These are phyloP conservation scores for Carettochelys insculpta DNA, from an alignment of 2,113 vertebrate genomes.

Conservation along the genomic window DNA sequence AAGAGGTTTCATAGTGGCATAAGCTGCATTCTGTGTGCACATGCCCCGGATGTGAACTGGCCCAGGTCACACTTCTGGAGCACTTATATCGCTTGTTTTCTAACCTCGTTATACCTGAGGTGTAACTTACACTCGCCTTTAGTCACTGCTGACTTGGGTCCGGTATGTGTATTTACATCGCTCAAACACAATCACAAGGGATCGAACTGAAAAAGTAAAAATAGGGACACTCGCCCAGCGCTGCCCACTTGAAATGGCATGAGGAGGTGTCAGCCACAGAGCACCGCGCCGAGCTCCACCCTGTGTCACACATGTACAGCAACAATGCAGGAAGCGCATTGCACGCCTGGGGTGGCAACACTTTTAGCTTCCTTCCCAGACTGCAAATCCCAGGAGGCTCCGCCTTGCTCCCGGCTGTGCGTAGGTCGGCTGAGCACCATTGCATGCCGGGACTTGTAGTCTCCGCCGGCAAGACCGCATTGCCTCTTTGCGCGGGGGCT, in stretches of 20 bases:
- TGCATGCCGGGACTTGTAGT: constrained; percentile 28
- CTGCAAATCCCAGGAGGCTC: constrained; percentile 36
- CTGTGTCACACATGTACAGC: too few species aligned
- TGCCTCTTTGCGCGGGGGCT: not conserved
- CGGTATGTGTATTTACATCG: too few species aligned
- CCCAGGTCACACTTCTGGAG: not conserved
- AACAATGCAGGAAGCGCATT: not conserved
- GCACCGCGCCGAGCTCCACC: not conserved
- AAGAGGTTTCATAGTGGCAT: not conserved
- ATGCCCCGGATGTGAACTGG: not conserved
- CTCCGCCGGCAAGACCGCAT: not conserved
- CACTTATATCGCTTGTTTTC: not conserved
- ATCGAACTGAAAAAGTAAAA: not conserved
- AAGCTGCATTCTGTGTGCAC: fast-evolving
- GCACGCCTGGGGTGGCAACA: not conserved
- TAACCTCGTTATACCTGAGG: not conserved
- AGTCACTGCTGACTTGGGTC: not conserved
- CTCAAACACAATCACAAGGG: not conserved
- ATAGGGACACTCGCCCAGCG: not conserved
- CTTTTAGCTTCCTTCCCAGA: not conserved
- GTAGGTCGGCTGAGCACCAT: not conserved
- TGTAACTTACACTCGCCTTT: not conserved
- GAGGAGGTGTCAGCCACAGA: not conserved
- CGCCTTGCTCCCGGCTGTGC: fast-evolving
- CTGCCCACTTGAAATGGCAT: not conserved